Conservation (phyloP, 1,140 invertebrate species). For the Drosophila pseudoananassae region DNA sequence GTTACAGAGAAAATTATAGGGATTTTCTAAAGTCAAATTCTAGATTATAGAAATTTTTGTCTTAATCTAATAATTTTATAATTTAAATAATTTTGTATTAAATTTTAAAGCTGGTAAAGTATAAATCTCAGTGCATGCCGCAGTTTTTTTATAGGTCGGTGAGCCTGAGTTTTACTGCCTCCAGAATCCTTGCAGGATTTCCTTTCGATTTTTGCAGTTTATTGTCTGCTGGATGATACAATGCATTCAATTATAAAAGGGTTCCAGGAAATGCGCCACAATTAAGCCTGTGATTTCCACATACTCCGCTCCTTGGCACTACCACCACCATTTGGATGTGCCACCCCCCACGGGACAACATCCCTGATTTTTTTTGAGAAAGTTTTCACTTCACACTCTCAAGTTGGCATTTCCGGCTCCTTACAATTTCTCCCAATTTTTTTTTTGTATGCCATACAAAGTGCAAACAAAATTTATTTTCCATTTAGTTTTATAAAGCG, state of each 20-base stretch:
- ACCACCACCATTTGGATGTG: neutral
- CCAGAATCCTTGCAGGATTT: conserved; percentile 5
- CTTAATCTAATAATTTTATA: neutral
- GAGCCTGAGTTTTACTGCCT: conserved; percentile 26
- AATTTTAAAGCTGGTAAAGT: too few species aligned
- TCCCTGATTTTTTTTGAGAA: conserved; percentile 38
- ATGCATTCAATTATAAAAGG: conserved; percentile 61
- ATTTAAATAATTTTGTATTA: too few species aligned
- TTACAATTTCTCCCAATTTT: conserved; percentile 29
- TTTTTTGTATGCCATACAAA: conserved; percentile 54
- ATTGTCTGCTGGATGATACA: conserved; percentile 68
- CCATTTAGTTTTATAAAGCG: conserved; percentile 80
- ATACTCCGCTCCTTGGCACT: conserved; percentile 1
- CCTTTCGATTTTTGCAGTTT: conserved; percentile 41
- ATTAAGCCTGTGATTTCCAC: conserved; percentile 46
- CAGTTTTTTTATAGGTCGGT: conserved; percentile 4
- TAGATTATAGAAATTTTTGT: neutral
- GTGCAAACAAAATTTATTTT: conserved; percentile 83
- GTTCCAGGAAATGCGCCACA: conserved; percentile 70
- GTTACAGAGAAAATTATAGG: neutral
- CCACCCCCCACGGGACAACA: conserved; percentile 11
- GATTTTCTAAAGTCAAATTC: neutral
- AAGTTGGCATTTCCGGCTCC: conserved; percentile 67
- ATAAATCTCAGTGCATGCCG: conserved; percentile 13
- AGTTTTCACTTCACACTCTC: conserved; percentile 73